A percentile compares a stretch with the other conserved stretches of the same genome.
phyloP scores from a whole-genome alignment of 2,113 vertebrate genomes.

The Ascaphus truei region DNA sequence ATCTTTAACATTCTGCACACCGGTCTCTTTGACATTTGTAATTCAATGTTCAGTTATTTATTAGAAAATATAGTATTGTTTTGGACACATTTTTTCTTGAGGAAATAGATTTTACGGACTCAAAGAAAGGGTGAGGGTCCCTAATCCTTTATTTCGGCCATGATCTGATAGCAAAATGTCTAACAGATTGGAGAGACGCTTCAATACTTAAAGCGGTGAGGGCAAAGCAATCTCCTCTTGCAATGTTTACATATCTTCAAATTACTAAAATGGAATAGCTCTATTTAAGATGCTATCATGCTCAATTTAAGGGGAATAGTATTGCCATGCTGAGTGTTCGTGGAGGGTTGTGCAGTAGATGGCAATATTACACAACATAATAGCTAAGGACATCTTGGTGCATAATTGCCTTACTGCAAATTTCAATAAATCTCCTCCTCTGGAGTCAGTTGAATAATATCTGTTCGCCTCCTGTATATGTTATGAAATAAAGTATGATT shows the following conservation, averaged over 20 bases:
- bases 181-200: neutral
- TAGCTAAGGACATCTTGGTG: neutral
- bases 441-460: neutral
- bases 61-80: neutral
- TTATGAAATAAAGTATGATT: neutral
- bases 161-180: neutral
- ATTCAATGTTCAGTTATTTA: slow-evolving; percentile 20
- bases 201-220: neutral
- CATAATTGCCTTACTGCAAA: neutral
- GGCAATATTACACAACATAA: slow-evolving; percentile 11
- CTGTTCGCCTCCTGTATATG: neutral
- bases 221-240: neutral
- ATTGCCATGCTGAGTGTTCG: neutral
- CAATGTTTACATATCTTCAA: neutral
- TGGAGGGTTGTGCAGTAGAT: neutral
- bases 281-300: neutral
- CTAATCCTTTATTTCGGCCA: slow-evolving; percentile 16
- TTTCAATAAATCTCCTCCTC: neutral
- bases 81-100: neutral
- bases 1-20: neutral
- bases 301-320: neutral
- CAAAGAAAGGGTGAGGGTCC: neutral
- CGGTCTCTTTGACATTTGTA: slow-evolving; percentile 1
- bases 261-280: neutral
- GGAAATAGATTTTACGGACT: neutral